Conservation (phyloP, 2,113 vertebrate genomes). For the Carassius gibelio region DNA sequence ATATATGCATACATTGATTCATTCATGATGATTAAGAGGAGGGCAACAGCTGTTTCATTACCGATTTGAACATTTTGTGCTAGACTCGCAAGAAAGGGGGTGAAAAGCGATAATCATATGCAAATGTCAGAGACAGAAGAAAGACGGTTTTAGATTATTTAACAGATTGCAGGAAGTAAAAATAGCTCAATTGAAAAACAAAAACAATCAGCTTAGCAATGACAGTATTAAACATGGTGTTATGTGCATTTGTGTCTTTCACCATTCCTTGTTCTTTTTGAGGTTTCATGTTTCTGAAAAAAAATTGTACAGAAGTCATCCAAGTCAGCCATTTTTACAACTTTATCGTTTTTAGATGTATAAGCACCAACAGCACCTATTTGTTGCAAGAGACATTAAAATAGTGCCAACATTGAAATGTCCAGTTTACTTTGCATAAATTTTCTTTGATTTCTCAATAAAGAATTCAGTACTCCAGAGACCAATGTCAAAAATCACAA, state of each 20-base stretch:
- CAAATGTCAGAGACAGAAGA: neutral
- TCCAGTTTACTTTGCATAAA: neutral
- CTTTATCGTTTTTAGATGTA: neutral
- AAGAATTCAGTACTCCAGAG: neutral
- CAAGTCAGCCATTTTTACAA: neutral
- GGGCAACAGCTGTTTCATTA: neutral
- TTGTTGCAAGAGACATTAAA: neutral
- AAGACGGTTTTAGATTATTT: neutral
- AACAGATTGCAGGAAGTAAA: neutral
- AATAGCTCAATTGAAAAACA: neutral
- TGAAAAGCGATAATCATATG: neutral
- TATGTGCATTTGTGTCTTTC: neutral
- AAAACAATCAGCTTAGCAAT: neutral
- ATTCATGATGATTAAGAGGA: neutral
- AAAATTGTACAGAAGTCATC: neutral
- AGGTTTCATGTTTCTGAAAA: neutral
- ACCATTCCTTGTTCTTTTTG: neutral
- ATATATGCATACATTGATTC: neutral
- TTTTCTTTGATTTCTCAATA: neutral
- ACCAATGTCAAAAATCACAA: neutral
- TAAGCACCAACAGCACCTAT: neutral
- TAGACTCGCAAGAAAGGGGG: neutral
- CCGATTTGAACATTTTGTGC: neutral
- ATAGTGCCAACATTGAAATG: neutral
- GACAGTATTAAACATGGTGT: neutral